Evolutionary conservation across 1,140 invertebrate species (phyloP), one percentile per base, ranked within the genome.

Genomic region (Trichonephila inaurata): DNA sequence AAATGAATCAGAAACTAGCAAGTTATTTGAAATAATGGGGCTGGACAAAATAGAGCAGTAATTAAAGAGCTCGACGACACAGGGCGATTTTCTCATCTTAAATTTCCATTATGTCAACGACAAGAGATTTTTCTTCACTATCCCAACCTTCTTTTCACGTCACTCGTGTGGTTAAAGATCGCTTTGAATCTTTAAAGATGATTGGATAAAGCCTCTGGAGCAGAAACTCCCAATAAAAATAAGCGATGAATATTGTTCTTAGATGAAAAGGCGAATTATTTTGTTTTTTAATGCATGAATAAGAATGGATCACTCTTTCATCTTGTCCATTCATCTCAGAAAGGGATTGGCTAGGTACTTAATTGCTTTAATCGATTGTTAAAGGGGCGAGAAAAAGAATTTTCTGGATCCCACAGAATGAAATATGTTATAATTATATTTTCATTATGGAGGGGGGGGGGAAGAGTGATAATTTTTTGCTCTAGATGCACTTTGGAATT

Each of bases 41-140:
- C 33, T 19, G 6, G 28, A 21, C 5, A 44, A 44, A 82, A 82
- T 44, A 51, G 18, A 2, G 33, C 16, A 18, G 33, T 82, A 82
- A 82, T 82, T 82, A 82, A 82, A 82, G 44, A 44, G 21, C 8
- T 51, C 16, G 77, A 8, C 21, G 21, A n/a, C 82, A 58, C 44
- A n/a, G 44, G 10, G 21, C 10, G 18, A 83, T 58, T 83, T 21
- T 51, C 18, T 14, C 44, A 83, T 83, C 82, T 83, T 83, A 83
- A 83, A 58, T 83, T 83, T 60, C 82, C 51, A 83, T 83, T 28
- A 83, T 12, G 44, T 44, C 82, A 58, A n/a, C 51, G 10, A 19
- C 82, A 83, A 60, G 24, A 60, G 82, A 83, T 83, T 60, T 60
- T 58, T 83, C 44, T 16, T 4, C 82, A 16, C 44, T 83, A 51